phyloP scores from a whole-genome alignment of 2,888 invertebrate species.

The Sturmia bella region DNA sequence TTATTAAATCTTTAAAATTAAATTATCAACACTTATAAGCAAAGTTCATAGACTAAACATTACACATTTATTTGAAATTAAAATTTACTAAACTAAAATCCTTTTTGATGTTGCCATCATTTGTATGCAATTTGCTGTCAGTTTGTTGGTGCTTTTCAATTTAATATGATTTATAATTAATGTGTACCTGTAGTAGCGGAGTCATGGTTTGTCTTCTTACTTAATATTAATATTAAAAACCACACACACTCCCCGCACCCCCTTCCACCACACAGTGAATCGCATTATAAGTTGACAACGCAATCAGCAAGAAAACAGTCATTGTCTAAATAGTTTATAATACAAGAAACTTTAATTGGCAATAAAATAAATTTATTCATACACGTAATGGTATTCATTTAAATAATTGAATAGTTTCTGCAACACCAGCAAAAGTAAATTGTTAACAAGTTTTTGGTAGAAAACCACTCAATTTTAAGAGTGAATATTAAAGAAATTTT shows the following conservation, averaged over 20 bases:
- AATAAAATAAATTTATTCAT: background rate
- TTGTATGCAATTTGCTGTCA: constrained; percentile 2
- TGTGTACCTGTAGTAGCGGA: background rate
- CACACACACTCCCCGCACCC: constrained; percentile 1
- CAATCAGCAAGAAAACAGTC: constrained; percentile 6
- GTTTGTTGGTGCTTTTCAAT: background rate
- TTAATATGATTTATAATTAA: constrained; percentile 8
- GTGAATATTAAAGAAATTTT: no score
- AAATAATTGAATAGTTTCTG: no score
- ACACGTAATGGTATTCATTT: no score
- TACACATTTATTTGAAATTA: background rate
- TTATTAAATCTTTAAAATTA: no score
- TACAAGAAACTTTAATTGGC: constrained; percentile 4
- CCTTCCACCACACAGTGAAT: background rate
- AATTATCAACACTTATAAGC: no score
- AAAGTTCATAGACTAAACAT: background rate
- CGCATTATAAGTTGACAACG: constrained; percentile 22
- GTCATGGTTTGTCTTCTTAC: constrained; percentile 31
- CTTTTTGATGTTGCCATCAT: background rate
- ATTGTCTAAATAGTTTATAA: background rate
- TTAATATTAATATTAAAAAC: background rate
- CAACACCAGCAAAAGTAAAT: no score
- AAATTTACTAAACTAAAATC: background rate
- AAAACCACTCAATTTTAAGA: no score
- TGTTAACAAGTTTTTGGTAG: no score